Conservation (phyloP, 2,888 invertebrate species). For the Dendrolimus pini region DNA sequence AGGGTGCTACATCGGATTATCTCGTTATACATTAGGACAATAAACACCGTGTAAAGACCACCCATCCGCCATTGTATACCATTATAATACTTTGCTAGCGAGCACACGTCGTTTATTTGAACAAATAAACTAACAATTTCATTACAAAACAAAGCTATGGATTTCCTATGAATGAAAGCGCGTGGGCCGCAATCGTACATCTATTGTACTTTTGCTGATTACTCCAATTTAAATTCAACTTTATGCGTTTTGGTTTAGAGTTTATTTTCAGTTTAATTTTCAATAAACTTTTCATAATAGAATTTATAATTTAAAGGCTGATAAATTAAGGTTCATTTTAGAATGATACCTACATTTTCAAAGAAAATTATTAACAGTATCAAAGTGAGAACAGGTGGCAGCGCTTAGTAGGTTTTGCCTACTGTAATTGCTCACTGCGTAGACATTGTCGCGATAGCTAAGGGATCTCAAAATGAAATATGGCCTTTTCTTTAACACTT, state of each 20-base stretch:
- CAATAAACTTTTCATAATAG: too few species aligned
- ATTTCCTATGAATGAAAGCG: constrained; percentile 65
- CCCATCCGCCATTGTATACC: constrained; percentile 38
- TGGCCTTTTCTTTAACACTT: constrained; percentile 14
- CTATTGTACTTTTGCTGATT: constrained; percentile 15
- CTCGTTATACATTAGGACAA: constrained; percentile 22
- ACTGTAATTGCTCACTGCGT: constrained; percentile 62
- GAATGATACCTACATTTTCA: constrained; percentile 6
- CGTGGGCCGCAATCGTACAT: constrained; percentile 63
- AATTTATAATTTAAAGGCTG: not conserved
- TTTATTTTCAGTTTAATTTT: too few species aligned
- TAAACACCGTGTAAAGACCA: constrained; percentile 42
- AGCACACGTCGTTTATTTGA: constrained; percentile 50
- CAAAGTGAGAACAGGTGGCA: constrained; percentile 61
- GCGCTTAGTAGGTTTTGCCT: constrained; percentile 53
- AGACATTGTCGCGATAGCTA: constrained; percentile 47
- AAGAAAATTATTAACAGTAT: constrained; percentile 55
- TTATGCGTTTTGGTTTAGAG: too few species aligned
- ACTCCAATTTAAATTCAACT: too few species aligned
- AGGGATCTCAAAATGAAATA: constrained; percentile 45
- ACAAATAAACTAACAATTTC: constrained; percentile 66
- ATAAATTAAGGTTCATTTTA: constrained; percentile 22
- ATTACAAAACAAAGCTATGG: constrained; percentile 67
- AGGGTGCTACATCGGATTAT: constrained; percentile 20
- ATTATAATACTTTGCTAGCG: constrained; percentile 28